Conservation (phyloP, 92 coral and sea anemone species). For the Galaxea fascicularis region DNA sequence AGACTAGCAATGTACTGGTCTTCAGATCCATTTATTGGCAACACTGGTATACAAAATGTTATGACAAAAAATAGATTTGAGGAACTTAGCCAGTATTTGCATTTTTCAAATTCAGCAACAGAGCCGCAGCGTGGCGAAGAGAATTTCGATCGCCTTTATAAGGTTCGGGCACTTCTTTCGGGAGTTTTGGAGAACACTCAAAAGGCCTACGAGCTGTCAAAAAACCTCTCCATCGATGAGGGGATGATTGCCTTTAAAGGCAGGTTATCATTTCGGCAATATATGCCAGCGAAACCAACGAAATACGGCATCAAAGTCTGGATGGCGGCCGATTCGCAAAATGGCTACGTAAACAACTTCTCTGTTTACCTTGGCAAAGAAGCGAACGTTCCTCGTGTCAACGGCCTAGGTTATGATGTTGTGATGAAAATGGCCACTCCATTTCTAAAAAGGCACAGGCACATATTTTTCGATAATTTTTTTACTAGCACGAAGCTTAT, state of each 20-base stretch:
- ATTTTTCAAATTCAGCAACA: slow-evolving; percentile 25
- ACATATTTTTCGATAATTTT: not conserved
- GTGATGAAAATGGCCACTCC: slow-evolving; percentile 35
- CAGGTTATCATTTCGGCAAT: too few species aligned
- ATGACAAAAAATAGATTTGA: slow-evolving; percentile 52
- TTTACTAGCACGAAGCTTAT: not conserved
- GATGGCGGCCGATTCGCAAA: slow-evolving; percentile 43
- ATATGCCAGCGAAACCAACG: slow-evolving; percentile 31
- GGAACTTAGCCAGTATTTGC: slow-evolving; percentile 53
- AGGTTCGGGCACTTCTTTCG: slow-evolving; percentile 33
- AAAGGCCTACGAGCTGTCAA: slow-evolving; percentile 20
- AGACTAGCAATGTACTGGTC: slow-evolving; percentile 50
- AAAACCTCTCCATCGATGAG: slow-evolving; percentile 51
- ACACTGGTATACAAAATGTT: slow-evolving; percentile 38
- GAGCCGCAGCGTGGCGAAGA: slow-evolving; percentile 40
- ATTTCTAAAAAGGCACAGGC: not conserved
- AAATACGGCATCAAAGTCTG: slow-evolving; percentile 8
- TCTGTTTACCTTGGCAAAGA: not conserved
- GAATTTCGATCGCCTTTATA: slow-evolving; percentile 29
- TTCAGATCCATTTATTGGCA: slow-evolving; percentile 43
- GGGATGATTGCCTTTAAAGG: too few species aligned
- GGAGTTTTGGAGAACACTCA: slow-evolving; percentile 31
- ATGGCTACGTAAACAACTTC: not conserved
- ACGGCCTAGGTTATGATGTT: slow-evolving; percentile 4
- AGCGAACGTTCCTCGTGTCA: not conserved